Evolutionary conservation across 2,888 invertebrate species (phyloP), one percentile per base, ranked within the genome.

Genomic region (Endotricha flammealis): DNA sequence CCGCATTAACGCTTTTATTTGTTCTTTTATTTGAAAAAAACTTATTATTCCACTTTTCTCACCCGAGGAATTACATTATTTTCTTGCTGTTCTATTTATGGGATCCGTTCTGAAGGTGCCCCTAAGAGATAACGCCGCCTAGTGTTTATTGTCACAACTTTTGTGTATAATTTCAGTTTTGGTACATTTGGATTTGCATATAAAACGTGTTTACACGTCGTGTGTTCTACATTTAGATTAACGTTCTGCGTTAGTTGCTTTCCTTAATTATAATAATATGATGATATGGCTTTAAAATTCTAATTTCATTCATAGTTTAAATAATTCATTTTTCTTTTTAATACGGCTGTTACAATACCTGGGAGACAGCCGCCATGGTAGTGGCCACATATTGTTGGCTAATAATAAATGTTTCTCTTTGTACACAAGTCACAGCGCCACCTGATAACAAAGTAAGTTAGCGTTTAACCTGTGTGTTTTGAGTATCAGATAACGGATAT

Each of bases 1-100:
- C 76, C 72, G 75, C 78, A 76, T 81, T 82, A 79, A 71, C 66
- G 74, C 71, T 76, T 76, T 76, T 78, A 80, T 80, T 82, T 79
- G 73, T 64, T 74, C 71, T 73, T 60, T 75, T 79, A 74, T 71
- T 72, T 63, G 70, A 48, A 73, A 77, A 73, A 81, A 78, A 80
- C 75, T 76, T 79, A 80, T 82, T 79, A 81, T 82, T 81, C 75
- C 70, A 71, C 67, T 77, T 72, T 71, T 67, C 66, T 75, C 69
- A 71, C 65, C 64, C 71, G 59, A 57, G 62, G 70, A 77, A 79
- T 80, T 76, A 75, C 75, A 73, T 78, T 78, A 78, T 71, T 72
- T 65, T 68, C 64, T 64, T 67, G 66, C 61, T 59, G 46, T 67
- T 74, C 61, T 73, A 72, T 76, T 74, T 72, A 68, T 57, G 57